Evolutionary conservation across 1,140 invertebrate species (phyloP).

Genomic region (Cherax destructor): DNA sequence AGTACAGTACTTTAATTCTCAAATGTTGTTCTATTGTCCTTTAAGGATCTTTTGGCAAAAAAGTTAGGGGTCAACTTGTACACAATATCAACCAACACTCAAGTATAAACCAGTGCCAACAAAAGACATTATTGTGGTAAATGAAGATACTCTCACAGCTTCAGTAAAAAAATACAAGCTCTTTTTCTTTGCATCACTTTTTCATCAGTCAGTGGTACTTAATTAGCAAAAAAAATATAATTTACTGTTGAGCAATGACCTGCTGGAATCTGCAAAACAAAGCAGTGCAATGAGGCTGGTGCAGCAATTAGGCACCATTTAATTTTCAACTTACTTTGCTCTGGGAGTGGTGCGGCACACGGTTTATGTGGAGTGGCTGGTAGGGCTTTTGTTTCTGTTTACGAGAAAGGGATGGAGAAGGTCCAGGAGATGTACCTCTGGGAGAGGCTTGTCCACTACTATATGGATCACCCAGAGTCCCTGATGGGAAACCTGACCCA

Average conservation of each 20-base stretch:
- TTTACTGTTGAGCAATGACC: not conserved
- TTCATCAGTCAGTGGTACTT: too few species aligned
- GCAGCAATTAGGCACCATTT: slow-evolving; percentile 19
- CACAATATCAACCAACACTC: too few species aligned
- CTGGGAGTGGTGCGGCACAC: slow-evolving; percentile 27
- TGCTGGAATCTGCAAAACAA: slow-evolving; percentile 1
- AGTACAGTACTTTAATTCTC: too few species aligned
- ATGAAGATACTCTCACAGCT: too few species aligned
- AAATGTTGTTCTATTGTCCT: too few species aligned
- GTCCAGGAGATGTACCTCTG: slow-evolving; percentile 54
- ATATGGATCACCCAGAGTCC: slow-evolving; percentile 32
- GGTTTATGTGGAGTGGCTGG: slow-evolving; percentile 32
- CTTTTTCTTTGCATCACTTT: too few species aligned
- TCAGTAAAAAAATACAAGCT: too few species aligned
- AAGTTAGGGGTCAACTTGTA: too few species aligned
- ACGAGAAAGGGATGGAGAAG: slow-evolving; percentile 45
- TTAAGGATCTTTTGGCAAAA: too few species aligned
- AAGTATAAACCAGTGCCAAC: too few species aligned
- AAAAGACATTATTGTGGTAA: too few species aligned
- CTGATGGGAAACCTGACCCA: slow-evolving; percentile 41
- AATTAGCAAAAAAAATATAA: not conserved
- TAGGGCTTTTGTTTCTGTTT: slow-evolving; percentile 61
- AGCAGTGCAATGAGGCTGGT: slow-evolving; percentile 37
- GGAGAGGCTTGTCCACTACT: slow-evolving; percentile 59
- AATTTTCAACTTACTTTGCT: slow-evolving; percentile 50